Base-by-base conservation (phyloP, 2,888 invertebrate genomes). In the Capitulum mitella region DNA sequence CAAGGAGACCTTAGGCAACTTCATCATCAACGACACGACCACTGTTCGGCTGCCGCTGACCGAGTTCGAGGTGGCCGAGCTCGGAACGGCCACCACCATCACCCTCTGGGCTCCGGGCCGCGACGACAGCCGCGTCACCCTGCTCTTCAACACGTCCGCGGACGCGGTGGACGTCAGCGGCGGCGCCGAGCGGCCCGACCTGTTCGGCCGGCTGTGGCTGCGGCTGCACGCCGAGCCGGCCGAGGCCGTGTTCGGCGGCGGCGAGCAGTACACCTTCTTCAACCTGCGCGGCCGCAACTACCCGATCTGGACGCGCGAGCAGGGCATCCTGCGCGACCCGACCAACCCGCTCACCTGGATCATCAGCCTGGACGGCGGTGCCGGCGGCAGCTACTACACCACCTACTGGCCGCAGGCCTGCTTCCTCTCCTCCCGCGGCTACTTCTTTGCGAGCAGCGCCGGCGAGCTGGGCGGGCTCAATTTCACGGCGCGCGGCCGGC, bases 261-360 rank as follows among this genome's bases (percentile, higher is more conserved):
- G 83, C 2, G 83, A 83, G 79, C 83, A 83, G 78, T 83, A 81
- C 79, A 81, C 82, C 0, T 82, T 82, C 78, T 81, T 83, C 26
- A 81, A 83, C 76, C 80, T 83, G 29, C 80, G 82, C 34, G 83
- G 83, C 26, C 79, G 81, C 0, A 80, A 82, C 74, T 83, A 81
- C 34, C 83, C 83, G 1, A 82, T 83, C 26, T 83, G 83, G 83
- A 82, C 82, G 29, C 79, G 82, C 54, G 83, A 83, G 61, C 83
- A 83, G 81, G 83, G 83, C 61, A 82, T 80, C 74, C 22, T 32
- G 19, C 37, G 29, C 19, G 46, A n/a, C n/a, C 43, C n/a, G 16
- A 5, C 29, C 32, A 34, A 26, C 54, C 32, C 34, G 19, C 37
- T 77, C 16, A 46, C 79, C 32, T 79, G 78, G 76, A 40, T 79